These are phyloP conservation scores for Chionis minor DNA, from an alignment of 2,113 vertebrate species.

Conservation along the genomic window DNA sequence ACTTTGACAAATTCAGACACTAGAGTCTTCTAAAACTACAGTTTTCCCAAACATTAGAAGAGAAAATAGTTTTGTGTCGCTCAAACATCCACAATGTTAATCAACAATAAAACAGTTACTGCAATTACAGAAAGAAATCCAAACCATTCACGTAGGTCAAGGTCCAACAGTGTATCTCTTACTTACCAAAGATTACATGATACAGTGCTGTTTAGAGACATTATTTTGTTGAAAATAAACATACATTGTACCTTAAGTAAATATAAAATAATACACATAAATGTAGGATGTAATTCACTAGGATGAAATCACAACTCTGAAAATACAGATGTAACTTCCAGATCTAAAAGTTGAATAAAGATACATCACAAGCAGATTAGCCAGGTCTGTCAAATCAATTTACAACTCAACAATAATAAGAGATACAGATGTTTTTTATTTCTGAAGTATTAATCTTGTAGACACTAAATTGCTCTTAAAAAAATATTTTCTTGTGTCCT, in stretches of 20 bases:
- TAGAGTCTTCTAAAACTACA: too few relatives aligned
- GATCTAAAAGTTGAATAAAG: not conserved
- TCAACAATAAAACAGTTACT: not conserved
- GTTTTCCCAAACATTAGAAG: too few relatives aligned
- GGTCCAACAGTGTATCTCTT: not conserved
- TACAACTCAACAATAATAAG: not conserved
- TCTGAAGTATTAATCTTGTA: conserved; percentile 4
- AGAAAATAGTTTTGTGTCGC: too few relatives aligned
- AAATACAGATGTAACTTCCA: not conserved
- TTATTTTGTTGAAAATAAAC: not conserved
- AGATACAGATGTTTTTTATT: conserved; percentile 9
- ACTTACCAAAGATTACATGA: not conserved
- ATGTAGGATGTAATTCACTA: too few relatives aligned
- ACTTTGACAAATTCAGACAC: too few relatives aligned
- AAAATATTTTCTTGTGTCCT: conserved; percentile 19
- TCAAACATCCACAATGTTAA: not conserved
- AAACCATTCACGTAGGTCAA: not conserved
- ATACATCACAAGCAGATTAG: not conserved
- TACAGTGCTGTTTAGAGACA: not conserved
- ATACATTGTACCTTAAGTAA: not conserved
- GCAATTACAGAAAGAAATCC: not conserved
- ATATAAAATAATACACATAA: not conserved
- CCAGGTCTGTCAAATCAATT: not conserved
- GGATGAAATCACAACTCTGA: not conserved
- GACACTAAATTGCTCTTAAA: not conserved